phyloP scores from a whole-genome alignment of 2,113 vertebrate genomes.

The Saimiri boliviensis region DNA sequence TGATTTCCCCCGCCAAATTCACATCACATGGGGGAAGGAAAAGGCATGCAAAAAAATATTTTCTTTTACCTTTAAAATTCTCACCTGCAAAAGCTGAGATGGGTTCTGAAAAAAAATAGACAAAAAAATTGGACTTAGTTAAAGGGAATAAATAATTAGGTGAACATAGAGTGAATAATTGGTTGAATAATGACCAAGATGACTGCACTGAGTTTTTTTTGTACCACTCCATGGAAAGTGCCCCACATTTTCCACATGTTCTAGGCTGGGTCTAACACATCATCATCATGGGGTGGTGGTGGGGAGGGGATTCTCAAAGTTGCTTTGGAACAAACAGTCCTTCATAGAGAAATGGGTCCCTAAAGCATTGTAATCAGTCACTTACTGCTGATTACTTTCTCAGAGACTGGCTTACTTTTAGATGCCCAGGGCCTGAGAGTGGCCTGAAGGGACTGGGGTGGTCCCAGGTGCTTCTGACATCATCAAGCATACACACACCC shows the following conservation, averaged over 20 bases:
- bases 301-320: constrained; percentile 57
- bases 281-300: not conserved
- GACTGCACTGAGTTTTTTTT: not conserved
- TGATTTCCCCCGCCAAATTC: constrained; percentile 25
- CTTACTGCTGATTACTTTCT: constrained; percentile 82
- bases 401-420: constrained; percentile 79
- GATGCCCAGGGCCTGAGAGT: constrained; percentile 73
- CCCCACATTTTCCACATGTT: not conserved
- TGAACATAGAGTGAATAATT: not conserved
- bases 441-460: constrained; percentile 66
- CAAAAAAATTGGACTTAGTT: constrained; percentile 40
- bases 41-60: constrained; percentile 47
- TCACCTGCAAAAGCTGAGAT: constrained; percentile 94
- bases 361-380: constrained; percentile 78
- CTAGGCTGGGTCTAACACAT: not conserved
- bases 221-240: not conserved
- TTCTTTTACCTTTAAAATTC: constrained; percentile 88
- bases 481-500: constrained; percentile 47
- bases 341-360: constrained; percentile 79
- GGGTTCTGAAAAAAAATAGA: constrained; percentile 88
- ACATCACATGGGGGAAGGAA: constrained; percentile 60
- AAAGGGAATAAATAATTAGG: not conserved
- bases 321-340: constrained; percentile 79
- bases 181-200: not conserved
- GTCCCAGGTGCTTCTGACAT: constrained; percentile 78